Base-by-base conservation (phyloP, 2,888 invertebrate species). In the Parnassius apollo region DNA sequence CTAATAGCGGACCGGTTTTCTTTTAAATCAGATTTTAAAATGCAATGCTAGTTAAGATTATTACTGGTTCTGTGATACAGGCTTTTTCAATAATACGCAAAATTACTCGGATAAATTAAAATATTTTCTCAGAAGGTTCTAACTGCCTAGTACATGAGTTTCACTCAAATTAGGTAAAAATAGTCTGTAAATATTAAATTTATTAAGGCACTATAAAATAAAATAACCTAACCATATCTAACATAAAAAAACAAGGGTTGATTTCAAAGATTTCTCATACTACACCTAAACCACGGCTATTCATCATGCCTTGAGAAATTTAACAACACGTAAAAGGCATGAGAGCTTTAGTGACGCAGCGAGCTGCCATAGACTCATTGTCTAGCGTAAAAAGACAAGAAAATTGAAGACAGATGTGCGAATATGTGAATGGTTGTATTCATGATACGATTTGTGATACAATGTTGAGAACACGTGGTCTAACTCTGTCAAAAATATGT, bases 331-430 rank as follows among this genome's bases (percentile, higher is more conserved):
- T 59, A 63, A 63, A 62, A 63, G 59, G 62, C 62, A 50, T 55
- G 50, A 42, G 45, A 51, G 59, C 42, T 61, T 61, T 61, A 53
- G 18, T 49, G 48, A 62, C 59, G 56, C 59, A 60, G 57, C 42
- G 53, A 56, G 51, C 53, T 25, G 58, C 56, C 63, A 62, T 59
- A 44, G 59, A 42, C 51, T 48, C 45, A 42, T 64, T 64, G 59
- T 64, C 64, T 63, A 63, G 62, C 18, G 35, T 35, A 55, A 53
- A 59, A 59, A 56, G 59, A 57, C 59, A 57, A 64, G 57, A 42
- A 55, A 56, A 18, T 35, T 25, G 52, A 57, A 49, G 59, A 60
- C 64, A 64, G 60, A 64, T 64, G 64, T 64, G 59, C 64, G 59
- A 52, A 57, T 60, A 57, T 2, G 44, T 60, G 59, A 64, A 64